Percentiles rank a stretch among this genome's conserved stretches.
Evolutionary conservation across 1,140 invertebrate genomes (phyloP).

Genomic region (Geopemphigus sp.): DNA sequence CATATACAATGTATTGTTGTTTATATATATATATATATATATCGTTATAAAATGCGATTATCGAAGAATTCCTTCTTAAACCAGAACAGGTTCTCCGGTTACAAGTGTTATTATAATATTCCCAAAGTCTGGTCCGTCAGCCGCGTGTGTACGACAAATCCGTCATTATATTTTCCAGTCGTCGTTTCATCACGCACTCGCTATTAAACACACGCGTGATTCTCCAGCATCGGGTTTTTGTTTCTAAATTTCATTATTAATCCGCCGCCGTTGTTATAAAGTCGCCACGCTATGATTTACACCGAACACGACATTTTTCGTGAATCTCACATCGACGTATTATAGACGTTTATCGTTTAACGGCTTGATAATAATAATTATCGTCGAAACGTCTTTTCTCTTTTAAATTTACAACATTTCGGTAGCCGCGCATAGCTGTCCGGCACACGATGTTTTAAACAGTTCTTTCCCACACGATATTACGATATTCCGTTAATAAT

Average conservation of each 20-base stretch:
- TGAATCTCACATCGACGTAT: not conserved
- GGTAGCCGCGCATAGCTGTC: not conserved
- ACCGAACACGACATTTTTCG: conserved; percentile 28
- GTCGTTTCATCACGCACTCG: conserved; percentile 32
- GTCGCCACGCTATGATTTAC: not conserved
- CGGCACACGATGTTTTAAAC: conserved; percentile 1
- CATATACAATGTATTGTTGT: not conserved
- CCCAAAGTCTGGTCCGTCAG: not conserved
- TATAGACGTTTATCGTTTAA: not conserved
- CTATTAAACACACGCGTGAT: not conserved
- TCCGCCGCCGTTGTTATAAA: conserved; percentile 28
- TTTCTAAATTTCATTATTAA: not conserved
- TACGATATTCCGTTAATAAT: conserved; percentile 6
- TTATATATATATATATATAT: not conserved
- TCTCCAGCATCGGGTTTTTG: not conserved
- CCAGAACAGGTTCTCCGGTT: conserved; percentile 35
- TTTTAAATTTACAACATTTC: not conserved
- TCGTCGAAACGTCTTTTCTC: not conserved
- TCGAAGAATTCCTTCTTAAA: conserved; percentile 36
- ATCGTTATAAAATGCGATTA: conserved; percentile 36
- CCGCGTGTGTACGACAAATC: not conserved
- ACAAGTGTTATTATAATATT: conserved; percentile 45
- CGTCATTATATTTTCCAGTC: conserved; percentile 30
- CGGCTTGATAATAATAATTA: not conserved
- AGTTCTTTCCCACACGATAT: not conserved